Evolutionary conservation across 2,888 invertebrate genomes (phyloP).

Genomic region (Coelinius sp.): DNA sequence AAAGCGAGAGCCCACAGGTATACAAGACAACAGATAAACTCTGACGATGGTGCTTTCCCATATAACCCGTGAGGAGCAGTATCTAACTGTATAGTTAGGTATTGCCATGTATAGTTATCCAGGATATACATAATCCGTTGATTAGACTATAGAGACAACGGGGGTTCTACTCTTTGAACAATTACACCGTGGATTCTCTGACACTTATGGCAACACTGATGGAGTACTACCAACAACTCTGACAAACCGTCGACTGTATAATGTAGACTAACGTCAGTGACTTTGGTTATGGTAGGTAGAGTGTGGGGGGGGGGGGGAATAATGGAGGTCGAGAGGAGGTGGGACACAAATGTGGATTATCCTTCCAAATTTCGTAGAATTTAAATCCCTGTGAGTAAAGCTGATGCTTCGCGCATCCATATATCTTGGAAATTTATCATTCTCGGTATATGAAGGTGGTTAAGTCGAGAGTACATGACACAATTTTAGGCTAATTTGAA

Average conservation of each 20-base stretch:
- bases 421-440: neutral
- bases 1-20: slow-evolving; percentile 38
- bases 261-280: neutral
- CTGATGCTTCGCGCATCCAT: neutral
- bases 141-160: slow-evolving; percentile 39
- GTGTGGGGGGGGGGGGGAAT: neutral
- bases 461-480: neutral
- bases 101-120: neutral
- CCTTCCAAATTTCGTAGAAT: slow-evolving; percentile 6
- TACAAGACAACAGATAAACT: slow-evolving; percentile 13
- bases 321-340: neutral
- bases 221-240: slow-evolving; percentile 32
- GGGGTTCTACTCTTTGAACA: slow-evolving; percentile 38
- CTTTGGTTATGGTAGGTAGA: neutral
- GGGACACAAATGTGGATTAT: slow-evolving; percentile 9
- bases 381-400: slow-evolving; percentile 1
- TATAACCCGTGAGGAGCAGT: neutral
- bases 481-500: neutral
- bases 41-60: neutral
- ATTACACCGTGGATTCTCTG: slow-evolving; percentile 38
- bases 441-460: neutral
- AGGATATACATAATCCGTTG: slow-evolving; percentile 40
- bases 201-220: slow-evolving; percentile 41
- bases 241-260: slow-evolving; percentile 31
- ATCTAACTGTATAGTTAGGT: neutral